Evolutionary conservation across 1,140 invertebrate species (phyloP).

Genomic region (Paralvinella palmiformis): DNA sequence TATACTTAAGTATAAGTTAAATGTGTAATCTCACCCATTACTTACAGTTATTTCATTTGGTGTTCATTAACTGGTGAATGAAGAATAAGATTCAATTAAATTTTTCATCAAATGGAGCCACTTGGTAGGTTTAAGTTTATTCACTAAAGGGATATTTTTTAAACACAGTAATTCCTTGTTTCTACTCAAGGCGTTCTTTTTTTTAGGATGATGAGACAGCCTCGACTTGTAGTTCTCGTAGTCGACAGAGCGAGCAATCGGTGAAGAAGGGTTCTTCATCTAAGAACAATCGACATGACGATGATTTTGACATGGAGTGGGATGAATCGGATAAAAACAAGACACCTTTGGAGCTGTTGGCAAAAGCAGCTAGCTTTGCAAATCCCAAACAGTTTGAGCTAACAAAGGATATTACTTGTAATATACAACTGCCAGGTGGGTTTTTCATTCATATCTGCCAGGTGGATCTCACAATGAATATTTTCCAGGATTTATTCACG

Average conservation of each 20-base stretch:
- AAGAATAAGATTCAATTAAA: neutral
- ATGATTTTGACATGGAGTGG: neutral
- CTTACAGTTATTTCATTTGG: neutral
- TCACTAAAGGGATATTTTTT: neutral
- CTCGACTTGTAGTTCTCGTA: constrained; percentile 19
- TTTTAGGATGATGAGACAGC: constrained; percentile 19
- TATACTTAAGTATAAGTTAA: neutral
- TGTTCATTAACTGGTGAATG: neutral
- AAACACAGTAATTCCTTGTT: neutral
- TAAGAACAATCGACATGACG: neutral
- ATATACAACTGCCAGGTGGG: constrained; percentile 73
- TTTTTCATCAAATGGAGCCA: neutral
- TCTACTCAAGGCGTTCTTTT: constrained; percentile 3
- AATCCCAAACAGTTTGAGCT: constrained; percentile 86
- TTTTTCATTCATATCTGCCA: too few relatives aligned
- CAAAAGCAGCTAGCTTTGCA: constrained; percentile 70
- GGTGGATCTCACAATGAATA: too few relatives aligned
- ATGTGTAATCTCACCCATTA: neutral
- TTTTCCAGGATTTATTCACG: too few relatives aligned
- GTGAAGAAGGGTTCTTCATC: neutral
- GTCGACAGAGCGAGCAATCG: constrained; percentile 7
- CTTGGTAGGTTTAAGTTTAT: neutral
- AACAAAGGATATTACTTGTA: constrained; percentile 70
- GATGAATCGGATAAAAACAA: neutral
- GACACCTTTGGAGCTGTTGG: constrained; percentile 63